These are phyloP conservation scores for Mystacornis crossleyi DNA, from an alignment of 2,113 vertebrate species.

Conservation along the genomic window DNA sequence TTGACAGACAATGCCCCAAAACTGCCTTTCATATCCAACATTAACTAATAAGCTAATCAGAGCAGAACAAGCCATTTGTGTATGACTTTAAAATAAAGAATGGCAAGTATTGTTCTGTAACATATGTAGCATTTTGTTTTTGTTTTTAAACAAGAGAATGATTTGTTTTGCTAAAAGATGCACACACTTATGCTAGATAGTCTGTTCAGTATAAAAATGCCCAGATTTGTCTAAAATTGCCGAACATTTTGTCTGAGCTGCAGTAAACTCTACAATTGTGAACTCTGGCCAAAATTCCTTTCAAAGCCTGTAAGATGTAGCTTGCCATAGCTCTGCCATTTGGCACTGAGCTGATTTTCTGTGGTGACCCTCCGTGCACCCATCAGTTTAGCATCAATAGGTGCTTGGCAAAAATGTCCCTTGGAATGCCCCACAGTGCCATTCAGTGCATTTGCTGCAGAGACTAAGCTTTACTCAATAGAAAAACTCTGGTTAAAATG, in stretches of 20 bases:
- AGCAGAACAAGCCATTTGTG: constrained; percentile 76
- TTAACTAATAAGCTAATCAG: constrained; percentile 81
- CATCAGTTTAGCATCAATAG: background rate
- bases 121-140: constrained; percentile 21
- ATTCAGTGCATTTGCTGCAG: background rate
- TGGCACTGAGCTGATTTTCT: background rate
- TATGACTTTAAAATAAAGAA: constrained; percentile 67
- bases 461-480: background rate
- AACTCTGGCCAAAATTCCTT: constrained; percentile 9
- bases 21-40: constrained; percentile 76
- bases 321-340: background rate
- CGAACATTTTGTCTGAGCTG: background rate
- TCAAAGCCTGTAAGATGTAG: background rate
- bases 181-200: constrained; percentile 53
- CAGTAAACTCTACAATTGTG: background rate
- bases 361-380: background rate
- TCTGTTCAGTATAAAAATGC: constrained; percentile 27
- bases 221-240: constrained; percentile 28
- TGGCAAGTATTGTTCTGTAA: constrained; percentile 24
- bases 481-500: background rate
- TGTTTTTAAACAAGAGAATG: constrained; percentile 57
- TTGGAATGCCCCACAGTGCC: background rate
- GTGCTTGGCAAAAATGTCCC: background rate
- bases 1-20: constrained; percentile 79
- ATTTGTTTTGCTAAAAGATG: constrained; percentile 57